Evolutionary conservation across 2,888 invertebrate species (phyloP), one percentile per base, ranked within the genome.

Genomic region (Ophion obscuratus): DNA sequence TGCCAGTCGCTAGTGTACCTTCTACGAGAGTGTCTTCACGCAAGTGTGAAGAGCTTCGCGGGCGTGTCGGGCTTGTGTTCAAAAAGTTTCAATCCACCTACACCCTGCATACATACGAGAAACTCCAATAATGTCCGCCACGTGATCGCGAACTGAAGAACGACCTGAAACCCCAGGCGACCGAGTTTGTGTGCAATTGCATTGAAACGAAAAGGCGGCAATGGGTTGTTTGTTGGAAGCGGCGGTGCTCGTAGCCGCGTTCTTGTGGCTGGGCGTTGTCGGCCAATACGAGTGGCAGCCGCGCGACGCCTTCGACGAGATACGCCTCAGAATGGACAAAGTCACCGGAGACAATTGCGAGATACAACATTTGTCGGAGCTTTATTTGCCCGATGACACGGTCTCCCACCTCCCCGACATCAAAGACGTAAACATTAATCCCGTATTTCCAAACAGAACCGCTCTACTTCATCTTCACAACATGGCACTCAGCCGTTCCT

Each of bases 401-500:
- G 97, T 99, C 0, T 98, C 99, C 0, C 99, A 99, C 93, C 95
- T 97, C 88, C 99, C 99, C 0, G 98, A 98, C 91, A 98, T 98
- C 85, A 98, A 98, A 94, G 98, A 99, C 92, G 96, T 99, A 86
- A 98, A 98, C 91, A 97, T 98, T 79, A 98, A 99, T 95, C 98
- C 99, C 11, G 96, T 99, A 75, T 98, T 98, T 91, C 98, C 98
- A 0, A 99, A 99, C 95, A 96, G 99, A 91, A 99, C 99, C 0
- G 97, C 97, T 36, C 94, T 99, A 90, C 95, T 99, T 81, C 99
- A 99, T 95, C 95, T 99, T 83, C 99, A 99, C 94, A 99, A 99
- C 94, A 97, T 99, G 97, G 99, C 99, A n/a, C 95, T 99, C 93
- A 98, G 97, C 93, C 95, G 99, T 89, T 98, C 99, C 0, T 99